Evolutionary conservation across 2,888 invertebrate genomes (phyloP).

Genomic region (Noctua janthina): DNA sequence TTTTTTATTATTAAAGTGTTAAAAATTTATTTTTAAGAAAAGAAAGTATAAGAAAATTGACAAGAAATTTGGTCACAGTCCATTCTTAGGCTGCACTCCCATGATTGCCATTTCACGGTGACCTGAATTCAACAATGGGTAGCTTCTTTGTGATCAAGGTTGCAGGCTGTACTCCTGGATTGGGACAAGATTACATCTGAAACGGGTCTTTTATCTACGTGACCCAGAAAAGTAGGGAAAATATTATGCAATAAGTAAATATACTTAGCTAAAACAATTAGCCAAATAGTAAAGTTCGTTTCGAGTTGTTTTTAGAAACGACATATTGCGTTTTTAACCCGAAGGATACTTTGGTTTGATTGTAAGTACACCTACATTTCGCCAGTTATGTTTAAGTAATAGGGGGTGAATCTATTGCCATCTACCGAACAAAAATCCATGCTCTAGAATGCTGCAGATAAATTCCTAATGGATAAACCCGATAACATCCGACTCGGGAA

Average conservation of each 20-base stretch:
- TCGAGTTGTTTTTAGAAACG: neutral
- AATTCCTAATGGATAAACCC: neutral
- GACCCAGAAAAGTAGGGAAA: neutral
- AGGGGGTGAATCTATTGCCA: no score
- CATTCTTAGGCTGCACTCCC: slow-evolving; percentile 1
- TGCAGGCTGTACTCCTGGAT: neutral
- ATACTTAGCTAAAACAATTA: neutral
- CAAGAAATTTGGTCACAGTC: neutral
- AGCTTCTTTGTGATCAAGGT: neutral
- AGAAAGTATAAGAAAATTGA: neutral
- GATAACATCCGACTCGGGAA: neutral
- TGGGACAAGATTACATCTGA: neutral
- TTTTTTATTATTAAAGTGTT: neutral
- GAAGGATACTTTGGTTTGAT: no score
- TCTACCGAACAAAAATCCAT: no score
- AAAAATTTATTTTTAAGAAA: neutral
- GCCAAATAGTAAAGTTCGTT: neutral
- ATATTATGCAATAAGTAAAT: neutral
- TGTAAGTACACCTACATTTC: no score
- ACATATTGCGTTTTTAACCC: neutral
- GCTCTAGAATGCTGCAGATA: no score
- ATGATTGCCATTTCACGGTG: slow-evolving; percentile 10
- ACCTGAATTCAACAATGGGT: slow-evolving; percentile 8
- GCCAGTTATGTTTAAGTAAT: no score
- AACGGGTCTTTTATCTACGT: neutral